A percentile compares a stretch with the other conserved stretches of the same genome.
Evolutionary conservation across 1,140 invertebrate species (phyloP).

Genomic region (Caerostris extrusa): DNA sequence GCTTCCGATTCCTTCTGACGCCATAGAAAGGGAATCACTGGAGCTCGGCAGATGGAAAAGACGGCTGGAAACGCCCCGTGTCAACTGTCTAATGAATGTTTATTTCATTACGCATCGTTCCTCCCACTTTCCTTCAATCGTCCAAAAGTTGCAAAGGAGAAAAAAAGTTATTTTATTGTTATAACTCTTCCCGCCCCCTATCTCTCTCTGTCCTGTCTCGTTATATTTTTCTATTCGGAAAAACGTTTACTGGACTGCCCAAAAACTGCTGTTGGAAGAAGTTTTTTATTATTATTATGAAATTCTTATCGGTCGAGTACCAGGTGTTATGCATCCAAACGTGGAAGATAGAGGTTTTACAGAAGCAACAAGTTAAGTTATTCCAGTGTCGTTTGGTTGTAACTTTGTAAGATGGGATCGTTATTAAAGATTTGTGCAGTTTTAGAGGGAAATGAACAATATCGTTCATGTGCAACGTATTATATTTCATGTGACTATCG

Average conservation of each 20-base stretch:
- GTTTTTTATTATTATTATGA: neutral
- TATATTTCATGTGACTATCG: neutral
- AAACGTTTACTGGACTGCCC: neutral
- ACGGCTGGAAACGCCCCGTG: slow-evolving; percentile 36
- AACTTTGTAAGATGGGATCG: neutral
- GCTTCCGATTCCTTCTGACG: slow-evolving; percentile 45
- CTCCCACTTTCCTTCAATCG: neutral
- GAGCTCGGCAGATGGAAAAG: slow-evolving; percentile 14
- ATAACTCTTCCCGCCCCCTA: neutral
- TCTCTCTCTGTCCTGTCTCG: neutral
- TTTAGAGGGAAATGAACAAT: neutral
- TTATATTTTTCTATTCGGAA: neutral
- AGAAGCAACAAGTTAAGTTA: slow-evolving; percentile 1
- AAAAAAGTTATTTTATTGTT: slow-evolving; percentile 28
- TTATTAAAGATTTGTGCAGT: neutral
- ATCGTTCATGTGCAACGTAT: neutral
- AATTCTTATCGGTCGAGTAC: neutral
- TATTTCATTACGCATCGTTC: slow-evolving; percentile 35
- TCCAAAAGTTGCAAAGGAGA: neutral
- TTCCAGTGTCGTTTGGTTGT: neutral
- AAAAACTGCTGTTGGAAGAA: neutral
- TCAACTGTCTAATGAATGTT: slow-evolving; percentile 33
- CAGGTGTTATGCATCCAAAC: neutral
- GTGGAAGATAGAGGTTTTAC: neutral
- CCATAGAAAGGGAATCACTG: neutral